These are phyloP conservation scores for Neodon shergylaensis DNA, from an alignment of 2,113 vertebrate genomes.

Conservation along the genomic window DNA sequence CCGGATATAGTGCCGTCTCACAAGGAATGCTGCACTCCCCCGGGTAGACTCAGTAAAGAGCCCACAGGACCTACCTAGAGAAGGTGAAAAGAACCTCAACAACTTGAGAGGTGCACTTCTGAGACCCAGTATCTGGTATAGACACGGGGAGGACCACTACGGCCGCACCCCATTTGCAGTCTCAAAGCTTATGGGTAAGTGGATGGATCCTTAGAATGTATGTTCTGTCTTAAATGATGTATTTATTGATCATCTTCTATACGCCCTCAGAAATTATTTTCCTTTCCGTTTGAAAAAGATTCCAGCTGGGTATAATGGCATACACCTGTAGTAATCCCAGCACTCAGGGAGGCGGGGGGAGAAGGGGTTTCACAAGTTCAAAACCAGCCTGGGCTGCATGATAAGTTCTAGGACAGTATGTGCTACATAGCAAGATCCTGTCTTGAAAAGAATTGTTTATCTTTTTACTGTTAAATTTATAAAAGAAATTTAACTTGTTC, in stretches of 20 bases:
- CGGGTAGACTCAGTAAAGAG: background rate
- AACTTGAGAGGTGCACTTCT: background rate
- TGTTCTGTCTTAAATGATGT: conserved; percentile 1
- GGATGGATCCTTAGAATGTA: background rate
- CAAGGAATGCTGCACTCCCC: background rate
- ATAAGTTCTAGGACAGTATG: background rate
- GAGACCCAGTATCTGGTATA: background rate
- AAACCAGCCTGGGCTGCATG: background rate
- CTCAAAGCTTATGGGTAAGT: background rate
- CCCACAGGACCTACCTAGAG: background rate
- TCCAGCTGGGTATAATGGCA: background rate
- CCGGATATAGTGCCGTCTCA: background rate
- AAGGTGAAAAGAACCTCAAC: background rate
- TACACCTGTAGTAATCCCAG: background rate
- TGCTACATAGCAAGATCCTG: background rate
- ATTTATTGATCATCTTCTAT: background rate
- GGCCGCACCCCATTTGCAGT: background rate
- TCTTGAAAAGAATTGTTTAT: background rate
- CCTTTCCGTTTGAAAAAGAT: background rate
- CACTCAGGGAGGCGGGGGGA: too few species aligned
- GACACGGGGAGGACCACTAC: background rate
- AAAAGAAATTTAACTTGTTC: background rate
- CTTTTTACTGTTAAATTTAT: background rate
- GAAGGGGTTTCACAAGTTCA: background rate
- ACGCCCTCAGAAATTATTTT: background rate